phyloP scores from a whole-genome alignment of 2,797 vertebrate species.

The Meda fulgida region DNA sequence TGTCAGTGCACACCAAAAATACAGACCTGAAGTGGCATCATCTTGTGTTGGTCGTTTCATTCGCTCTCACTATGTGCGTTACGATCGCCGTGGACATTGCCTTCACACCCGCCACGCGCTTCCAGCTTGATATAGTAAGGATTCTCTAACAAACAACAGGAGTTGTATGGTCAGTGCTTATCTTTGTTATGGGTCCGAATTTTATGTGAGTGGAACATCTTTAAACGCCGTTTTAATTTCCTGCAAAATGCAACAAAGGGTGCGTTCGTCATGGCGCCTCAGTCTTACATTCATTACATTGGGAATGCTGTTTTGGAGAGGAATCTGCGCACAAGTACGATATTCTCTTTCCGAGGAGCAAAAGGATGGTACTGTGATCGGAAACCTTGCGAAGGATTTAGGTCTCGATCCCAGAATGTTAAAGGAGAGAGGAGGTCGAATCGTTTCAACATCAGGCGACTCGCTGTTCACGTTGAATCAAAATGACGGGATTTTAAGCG shows the following conservation, averaged over 20 bases:
- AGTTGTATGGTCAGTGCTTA: background rate
- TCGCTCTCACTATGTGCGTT: slow-evolving; percentile 1
- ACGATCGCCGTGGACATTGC: background rate
- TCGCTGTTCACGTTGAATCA: slow-evolving; percentile 56
- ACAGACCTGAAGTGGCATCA: background rate
- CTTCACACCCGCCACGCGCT: background rate
- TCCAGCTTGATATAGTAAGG: too few species aligned
- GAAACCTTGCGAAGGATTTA: slow-evolving; percentile 71
- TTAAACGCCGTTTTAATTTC: background rate
- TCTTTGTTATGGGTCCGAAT: background rate
- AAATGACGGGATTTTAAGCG: slow-evolving; percentile 59
- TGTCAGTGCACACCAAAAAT: slow-evolving; percentile 58
- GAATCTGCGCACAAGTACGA: slow-evolving; percentile 59
- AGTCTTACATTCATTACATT: slow-evolving; percentile 23
- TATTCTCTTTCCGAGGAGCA: slow-evolving; percentile 72
- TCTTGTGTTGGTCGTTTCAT: background rate
- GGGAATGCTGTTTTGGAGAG: slow-evolving; percentile 51
- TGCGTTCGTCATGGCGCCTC: slow-evolving; percentile 39
- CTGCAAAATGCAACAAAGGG: slow-evolving; percentile 61
- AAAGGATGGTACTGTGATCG: slow-evolving; percentile 68
- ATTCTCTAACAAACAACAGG: background rate
- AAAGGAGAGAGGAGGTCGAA: slow-evolving; percentile 65
- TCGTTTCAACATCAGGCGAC: slow-evolving; percentile 64
- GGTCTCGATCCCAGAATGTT: slow-evolving; percentile 66
- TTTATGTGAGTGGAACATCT: background rate